phyloP scores from a whole-genome alignment of 1,140 invertebrate species.

The Ostrea edulis region DNA sequence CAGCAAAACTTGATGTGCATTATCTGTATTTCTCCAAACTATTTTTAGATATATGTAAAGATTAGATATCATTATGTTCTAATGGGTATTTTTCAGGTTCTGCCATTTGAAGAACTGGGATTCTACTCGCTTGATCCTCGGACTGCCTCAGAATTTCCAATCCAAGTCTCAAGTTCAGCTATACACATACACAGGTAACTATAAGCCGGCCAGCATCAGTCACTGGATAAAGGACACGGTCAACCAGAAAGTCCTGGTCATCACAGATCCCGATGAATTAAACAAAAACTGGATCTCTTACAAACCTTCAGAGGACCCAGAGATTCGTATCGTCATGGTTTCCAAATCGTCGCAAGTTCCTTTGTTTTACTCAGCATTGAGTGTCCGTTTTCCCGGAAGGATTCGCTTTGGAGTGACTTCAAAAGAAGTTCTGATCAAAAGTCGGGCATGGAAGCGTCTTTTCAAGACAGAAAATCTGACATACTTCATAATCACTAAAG shows the following conservation, averaged over 20 bases:
- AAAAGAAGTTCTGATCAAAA: slow-evolving; percentile 63
- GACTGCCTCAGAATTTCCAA: slow-evolving; percentile 80
- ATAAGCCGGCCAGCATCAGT: slow-evolving; percentile 75
- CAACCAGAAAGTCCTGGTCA: slow-evolving; percentile 77
- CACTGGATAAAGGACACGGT: slow-evolving; percentile 80
- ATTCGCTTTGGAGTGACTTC: slow-evolving; percentile 80
- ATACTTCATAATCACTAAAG: slow-evolving; percentile 80
- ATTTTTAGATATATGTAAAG: too few relatives aligned
- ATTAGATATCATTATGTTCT: neutral
- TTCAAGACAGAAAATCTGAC: slow-evolving; percentile 45
- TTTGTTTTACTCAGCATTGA: slow-evolving; percentile 81
- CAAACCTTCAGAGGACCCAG: slow-evolving; percentile 62
- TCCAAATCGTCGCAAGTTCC: slow-evolving; percentile 78
- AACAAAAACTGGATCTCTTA: slow-evolving; percentile 73
- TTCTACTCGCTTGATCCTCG: slow-evolving; percentile 79
- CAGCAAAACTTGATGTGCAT: too few relatives aligned
- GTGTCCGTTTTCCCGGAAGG: slow-evolving; percentile 82
- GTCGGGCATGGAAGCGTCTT: slow-evolving; percentile 60
- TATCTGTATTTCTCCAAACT: too few relatives aligned
- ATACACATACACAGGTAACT: slow-evolving; percentile 76
- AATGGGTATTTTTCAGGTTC: slow-evolving; percentile 73
- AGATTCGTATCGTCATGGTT: slow-evolving; percentile 79
- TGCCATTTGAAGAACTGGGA: slow-evolving; percentile 81
- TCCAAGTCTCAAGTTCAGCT: slow-evolving; percentile 81
- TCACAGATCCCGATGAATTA: slow-evolving; percentile 72